A percentile compares a stretch with the other conserved stretches of the same genome.
These are phyloP conservation scores for Busseola fusca DNA, from an alignment of 2,888 invertebrate species.

Conservation along the genomic window DNA sequence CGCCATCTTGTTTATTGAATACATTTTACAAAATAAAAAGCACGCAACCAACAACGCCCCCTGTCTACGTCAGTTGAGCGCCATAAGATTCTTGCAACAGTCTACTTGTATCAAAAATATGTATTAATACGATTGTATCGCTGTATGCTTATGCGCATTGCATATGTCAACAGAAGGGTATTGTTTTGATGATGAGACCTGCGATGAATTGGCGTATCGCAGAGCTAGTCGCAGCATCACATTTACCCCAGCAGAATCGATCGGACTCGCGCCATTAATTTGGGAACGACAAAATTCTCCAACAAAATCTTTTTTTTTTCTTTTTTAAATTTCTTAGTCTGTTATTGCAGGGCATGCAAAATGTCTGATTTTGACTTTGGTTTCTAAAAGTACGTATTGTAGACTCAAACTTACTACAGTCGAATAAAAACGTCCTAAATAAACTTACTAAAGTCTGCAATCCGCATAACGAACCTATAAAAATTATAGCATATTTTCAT, in stretches of 20 bases:
- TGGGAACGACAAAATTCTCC: background rate
- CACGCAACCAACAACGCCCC: background rate
- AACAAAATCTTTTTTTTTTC: background rate
- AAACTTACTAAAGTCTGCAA: slow-evolving; percentile 8
- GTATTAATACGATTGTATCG: background rate
- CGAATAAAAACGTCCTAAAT: background rate
- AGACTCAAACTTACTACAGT: background rate
- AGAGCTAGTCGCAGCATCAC: background rate
- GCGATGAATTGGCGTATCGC: background rate
- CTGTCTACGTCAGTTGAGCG: background rate
- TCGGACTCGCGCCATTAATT: slow-evolving; percentile 3
- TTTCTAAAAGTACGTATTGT: background rate
- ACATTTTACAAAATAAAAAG: background rate
- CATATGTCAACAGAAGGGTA: background rate
- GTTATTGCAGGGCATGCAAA: background rate
- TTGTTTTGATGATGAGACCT: background rate
- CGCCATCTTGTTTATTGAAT: background rate
- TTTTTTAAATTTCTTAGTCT: background rate
- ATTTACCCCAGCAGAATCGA: background rate
- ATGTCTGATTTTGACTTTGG: background rate
- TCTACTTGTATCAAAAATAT: background rate
- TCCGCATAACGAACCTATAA: slow-evolving; percentile 3
- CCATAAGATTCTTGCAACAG: background rate
- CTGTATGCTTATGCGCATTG: background rate
- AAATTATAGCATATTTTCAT: slow-evolving; percentile 2